A percentile compares a stretch with the other conserved stretches of the same genome.
These are phyloP conservation scores for Peribatodes rhomboidaria DNA, from an alignment of 2,888 invertebrate genomes.

Conservation along the genomic window DNA sequence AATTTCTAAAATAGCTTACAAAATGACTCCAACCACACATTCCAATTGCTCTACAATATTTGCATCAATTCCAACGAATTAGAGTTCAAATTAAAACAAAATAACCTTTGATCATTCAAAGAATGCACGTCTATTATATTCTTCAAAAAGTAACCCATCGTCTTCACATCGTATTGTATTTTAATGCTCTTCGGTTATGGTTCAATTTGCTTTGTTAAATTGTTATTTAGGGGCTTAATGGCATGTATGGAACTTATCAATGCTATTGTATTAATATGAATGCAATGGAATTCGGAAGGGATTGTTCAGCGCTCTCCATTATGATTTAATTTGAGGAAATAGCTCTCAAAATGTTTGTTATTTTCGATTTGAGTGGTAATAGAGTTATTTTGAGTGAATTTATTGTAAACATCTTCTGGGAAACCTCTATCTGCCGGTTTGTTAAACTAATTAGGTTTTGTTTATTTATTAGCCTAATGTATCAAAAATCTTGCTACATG, in stretches of 20 bases:
- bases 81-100: conserved; percentile 51
- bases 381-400: conserved; percentile 15
- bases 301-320: conserved; percentile 41
- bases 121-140: conserved; percentile 51
- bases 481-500: no score
- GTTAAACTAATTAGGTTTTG: conserved; percentile 7
- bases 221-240: conserved; percentile 39
- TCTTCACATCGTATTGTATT: conserved; percentile 13
- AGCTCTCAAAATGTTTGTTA: conserved; percentile 34
- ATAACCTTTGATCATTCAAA: conserved; percentile 48
- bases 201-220: conserved; percentile 17
- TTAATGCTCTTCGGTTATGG: conserved; percentile 12
- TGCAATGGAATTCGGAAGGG: conserved; percentile 49
- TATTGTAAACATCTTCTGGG: conserved; percentile 24
- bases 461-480: not conserved
- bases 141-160: conserved; percentile 18
- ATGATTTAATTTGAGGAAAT: conserved; percentile 40
- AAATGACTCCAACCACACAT: conserved; percentile 37
- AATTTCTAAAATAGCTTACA: conserved; percentile 42
- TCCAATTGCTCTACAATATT: conserved; percentile 30
- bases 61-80: conserved; percentile 35
- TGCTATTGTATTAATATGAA: conserved; percentile 46
- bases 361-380: conserved; percentile 20
- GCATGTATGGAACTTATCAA: conserved; percentile 45
- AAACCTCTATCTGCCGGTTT: not conserved